Evolutionary conservation across 2,888 invertebrate genomes (phyloP), one percentile per base, ranked within the genome.

Genomic region (Synanthedon tipuliformis): DNA sequence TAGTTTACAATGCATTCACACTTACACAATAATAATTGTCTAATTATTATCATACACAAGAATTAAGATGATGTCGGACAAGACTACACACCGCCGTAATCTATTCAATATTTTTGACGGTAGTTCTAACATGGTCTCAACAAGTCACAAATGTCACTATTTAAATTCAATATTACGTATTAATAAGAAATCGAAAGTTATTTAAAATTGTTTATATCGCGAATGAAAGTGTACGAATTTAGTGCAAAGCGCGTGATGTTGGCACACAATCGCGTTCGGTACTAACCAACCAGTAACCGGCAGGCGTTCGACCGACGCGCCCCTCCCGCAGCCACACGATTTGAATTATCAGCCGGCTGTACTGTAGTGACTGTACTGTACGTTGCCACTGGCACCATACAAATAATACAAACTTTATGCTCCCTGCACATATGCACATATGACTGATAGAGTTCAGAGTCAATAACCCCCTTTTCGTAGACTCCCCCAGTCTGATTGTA

Each of bases 31-130:
- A n/a, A n/a, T n/a, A n/a, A 45, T 45, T 12, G 7, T 45, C 68
- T 84, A 86, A 76, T 85, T 81, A 64, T 78, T 73, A 75, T 87
- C 85, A 74, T 87, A 87, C 64, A 87, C 75, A 57, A 87, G 80
- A 68, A 87, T 86, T 69, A 85, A 73, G 61, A 75, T 68, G 63
- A 82, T 79, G 71, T 85, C 81, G 55, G 79, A 81, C 62, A 83
- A 71, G 56, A 78, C 63, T 50, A 78, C 72, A 76, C 77, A 76
- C 62, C 79, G 73, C 41, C 81, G 82, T 61, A 77, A 71, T 65
- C 76, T 70, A 71, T 80, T 81, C 59, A 76, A 81, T 77, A 78
- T 77, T 75, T 79, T 79, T 59, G 75, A 76, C 73, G 78, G 76
- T 81, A 73, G 80, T 69, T 76, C 73, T 45, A 15, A 45, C 45